Base-by-base conservation (phyloP, 2,888 invertebrate genomes). In the Phlogophora meticulosa region DNA sequence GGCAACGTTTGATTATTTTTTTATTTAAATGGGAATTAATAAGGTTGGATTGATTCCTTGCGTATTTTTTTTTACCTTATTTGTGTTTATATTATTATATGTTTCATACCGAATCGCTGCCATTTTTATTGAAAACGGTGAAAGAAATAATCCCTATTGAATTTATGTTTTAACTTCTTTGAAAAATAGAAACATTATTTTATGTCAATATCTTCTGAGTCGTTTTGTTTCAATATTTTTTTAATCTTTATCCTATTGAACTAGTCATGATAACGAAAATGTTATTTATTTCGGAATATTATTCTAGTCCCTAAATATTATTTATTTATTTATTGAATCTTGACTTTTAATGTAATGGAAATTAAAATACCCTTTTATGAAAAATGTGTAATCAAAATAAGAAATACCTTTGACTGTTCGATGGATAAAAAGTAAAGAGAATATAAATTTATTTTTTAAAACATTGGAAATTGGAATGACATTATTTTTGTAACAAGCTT, bases 1-100 rank as follows among this genome's bases (percentile, higher is more conserved):
- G 63, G 67, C 55, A 5, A 40, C 20, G 10, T 20, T 43, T 42
- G 11, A 22, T 36, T 20, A 4, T 59, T 52, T 72, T 28, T 57
- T 49, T 69, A 46, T 53, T 59, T 53, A 68, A 76, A 67, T 62
- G 70, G 82, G 88, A 87, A 88, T 90, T 85, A 79, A 76, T 84
- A 82, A 89, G 90, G 91, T 91, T 91, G 90, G 91, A 87, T 80
- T 87, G 72, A 88, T 91, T 88, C 88, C 85, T 83, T 73, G 64
- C 62, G 7, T 38, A 5, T 13, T 7, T 13, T 42, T 42, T 17
- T 60, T 43, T 59, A 2, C 9, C 4, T n/a, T 32, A 17, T 42
- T 46, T 17, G 7, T 49, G 24, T 38, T 22, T 7, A 5, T 7
- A 42, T 13, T 42, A 32, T 40, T 22, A 9, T 40, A 36, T 24